A percentile compares a stretch with the other conserved stretches of the same genome.
These are phyloP conservation scores for Andrena camellia DNA, from an alignment of 2,888 invertebrate species.

Conservation along the genomic window DNA sequence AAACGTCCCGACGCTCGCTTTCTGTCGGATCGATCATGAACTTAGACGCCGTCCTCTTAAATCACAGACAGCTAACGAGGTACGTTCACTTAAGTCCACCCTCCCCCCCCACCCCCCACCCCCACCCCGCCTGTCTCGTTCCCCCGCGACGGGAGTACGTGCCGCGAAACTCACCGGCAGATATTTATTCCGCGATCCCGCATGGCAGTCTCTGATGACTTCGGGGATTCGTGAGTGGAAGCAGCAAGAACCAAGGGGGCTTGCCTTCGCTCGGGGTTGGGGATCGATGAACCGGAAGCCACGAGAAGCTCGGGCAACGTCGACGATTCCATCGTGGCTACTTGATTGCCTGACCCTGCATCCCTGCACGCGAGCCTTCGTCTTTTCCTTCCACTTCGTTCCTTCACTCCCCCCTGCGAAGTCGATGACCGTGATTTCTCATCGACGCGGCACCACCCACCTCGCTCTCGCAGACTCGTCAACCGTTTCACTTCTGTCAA, in stretches of 20 bases:
- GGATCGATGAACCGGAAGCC: conserved; percentile 64
- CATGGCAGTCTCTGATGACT: conserved; percentile 68
- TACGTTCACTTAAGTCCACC: conserved; percentile 67
- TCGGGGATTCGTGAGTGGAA: conserved; percentile 69
- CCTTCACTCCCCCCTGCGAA: background rate
- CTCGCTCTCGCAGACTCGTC: background rate
- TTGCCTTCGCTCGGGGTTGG: conserved; percentile 16
- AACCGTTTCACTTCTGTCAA: too few species aligned
- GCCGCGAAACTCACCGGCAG: conserved; percentile 67
- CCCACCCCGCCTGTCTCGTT: conserved; percentile 51
- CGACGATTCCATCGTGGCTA: conserved; percentile 51
- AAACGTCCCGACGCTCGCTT: background rate
- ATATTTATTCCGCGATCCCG: conserved; percentile 71
- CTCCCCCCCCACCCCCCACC: too few species aligned
- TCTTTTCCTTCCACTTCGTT: background rate
- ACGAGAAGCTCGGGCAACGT: conserved; percentile 50
- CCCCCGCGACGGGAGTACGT: conserved; percentile 60
- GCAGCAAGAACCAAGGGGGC: conserved; percentile 57
- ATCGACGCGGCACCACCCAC: background rate
- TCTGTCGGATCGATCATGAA: conserved; percentile 59
- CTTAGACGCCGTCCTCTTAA: conserved; percentile 65
- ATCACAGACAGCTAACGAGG: conserved; percentile 71
- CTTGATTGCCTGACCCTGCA: conserved; percentile 50
- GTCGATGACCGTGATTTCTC: conserved; percentile 15
- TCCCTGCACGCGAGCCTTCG: conserved; percentile 21